Base-by-base conservation (phyloP, 2,113 vertebrate species). In the Condylura cristata region DNA sequence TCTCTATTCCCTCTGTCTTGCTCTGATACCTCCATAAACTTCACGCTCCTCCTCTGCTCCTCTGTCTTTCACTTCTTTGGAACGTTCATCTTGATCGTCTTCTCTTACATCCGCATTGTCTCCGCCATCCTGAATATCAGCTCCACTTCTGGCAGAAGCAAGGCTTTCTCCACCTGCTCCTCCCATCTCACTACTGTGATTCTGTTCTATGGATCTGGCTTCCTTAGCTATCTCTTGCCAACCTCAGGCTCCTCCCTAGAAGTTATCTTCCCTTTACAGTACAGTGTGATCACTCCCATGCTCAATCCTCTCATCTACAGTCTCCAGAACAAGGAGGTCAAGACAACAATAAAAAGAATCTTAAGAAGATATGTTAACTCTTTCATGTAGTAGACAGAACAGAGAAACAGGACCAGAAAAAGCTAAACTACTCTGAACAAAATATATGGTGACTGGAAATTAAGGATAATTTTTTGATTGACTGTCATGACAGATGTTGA, bases 91-190 rank as follows among this genome's bases (percentile, higher is more conserved):
- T 18, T 92, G n/a, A 92, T 92, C 11, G 4, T 94, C 14, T 93
- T 90, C 17, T 95, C 96, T 16, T 96, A 95, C 32, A 51, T 53
- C 17, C 12, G 51, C 17, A 96, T 96, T 18, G 89, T 95, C 22
- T 86, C 71, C 13, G 90, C 86, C 30, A 63, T 97, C 14, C 58
- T 96, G 65, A 92, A 34, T n/a, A 94, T 96, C 34, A 89, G 51
- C 80, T 94, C 89, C 16, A 80, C 89, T 41, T 91, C 80, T 0
- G 85, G 95, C 24, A 92, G 94, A 84, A 92, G 93, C 51, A 95
- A 97, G 37, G 92, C 95, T 6, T 97, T 97, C 44, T 96, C 93
- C 0, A 96, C 96, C 4, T 96, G 95, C 51, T 92, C 93, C 30
- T 97, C 93, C 10, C 96, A 97, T 58, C 75, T 96, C 48, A 91